Base-by-base conservation (phyloP, 2,888 invertebrate genomes). In the Thymelicus sylvestris region DNA sequence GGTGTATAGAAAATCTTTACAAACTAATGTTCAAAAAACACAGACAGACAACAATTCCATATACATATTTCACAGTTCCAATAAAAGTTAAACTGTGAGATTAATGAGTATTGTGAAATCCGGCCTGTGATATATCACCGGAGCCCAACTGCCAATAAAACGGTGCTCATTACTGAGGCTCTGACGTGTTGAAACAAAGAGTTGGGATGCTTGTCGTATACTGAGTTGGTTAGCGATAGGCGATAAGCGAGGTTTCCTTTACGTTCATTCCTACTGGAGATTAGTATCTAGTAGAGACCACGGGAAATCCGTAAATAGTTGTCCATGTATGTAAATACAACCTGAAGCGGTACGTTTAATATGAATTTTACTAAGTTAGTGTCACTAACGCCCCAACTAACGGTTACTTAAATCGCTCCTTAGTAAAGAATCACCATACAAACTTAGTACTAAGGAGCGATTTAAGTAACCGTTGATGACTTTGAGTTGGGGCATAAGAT, bases 171-270 rank as follows among this genome's bases (percentile, higher is more conserved):
- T 89, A 88, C 81, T 76, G 74, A 72, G 76, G 79, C 82, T 77
- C 79, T 75, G 82, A 84, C 80, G 81, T 84, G 86, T 84, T 86
- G 86, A 89, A 87, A 86, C 83, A 87, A 88, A 85, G 84, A 81
- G 80, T 81, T 55, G 10, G 44, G n/a, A 3, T 15, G 5, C 52
- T 44, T 13, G 67, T 15, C 60, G 5, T 6, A 57, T 31, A 12
- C 13, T 6, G 24, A 31, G 8, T 13, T 31, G 31, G 31, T 2
- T 12, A 57, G 57, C 57, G 65, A 64, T 24, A 55, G 12, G 38
- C 31, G 38, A 64, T 52, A 6, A 19, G 7, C 4, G 3, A 31
- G 31, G 31, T 31, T 31, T 19, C 19, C 19, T 19, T 19, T 19
- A n/a, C n/a, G n/a, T n/a, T n/a, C n/a, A n/a, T n/a, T n/a, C n/a